Base-by-base conservation (phyloP, 1,140 invertebrate genomes). In the Campoletis sonorensis region DNA sequence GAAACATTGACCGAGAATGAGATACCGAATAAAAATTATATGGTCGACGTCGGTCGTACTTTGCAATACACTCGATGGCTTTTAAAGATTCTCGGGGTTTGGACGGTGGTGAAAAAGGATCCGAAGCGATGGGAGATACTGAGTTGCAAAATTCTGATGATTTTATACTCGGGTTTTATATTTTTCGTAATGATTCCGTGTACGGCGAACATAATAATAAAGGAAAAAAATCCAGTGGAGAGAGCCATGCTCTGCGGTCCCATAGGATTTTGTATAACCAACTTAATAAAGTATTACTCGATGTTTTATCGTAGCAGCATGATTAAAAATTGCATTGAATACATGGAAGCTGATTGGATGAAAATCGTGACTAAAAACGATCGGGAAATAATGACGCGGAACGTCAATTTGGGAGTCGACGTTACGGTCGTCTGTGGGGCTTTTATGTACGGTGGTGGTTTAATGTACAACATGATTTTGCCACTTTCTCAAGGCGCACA, bases 401-500 rank as follows among this genome's bases (percentile, higher is more conserved):
- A 61, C 11, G 27, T 61, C 4, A 54, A 81, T 8, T n/a, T 82
- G 1, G 85, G 85, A 0, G 70, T 82, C 2, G 64, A 33, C 8
- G 18, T 86, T 0, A 81, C 83, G 27, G 77, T 13, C 0, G 68
- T 83, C 15, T 86, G 0, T 81, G 86, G 51, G 82, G 68, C 10
- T 0, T 85, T 86, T 33, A 84, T 86, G 84, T 82, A 84, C n/a
- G 23, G 54, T 13, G 81, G 85, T 7, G 79, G 83, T 0, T 18
- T 84, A 1, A 80, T 54, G 23, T 83, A 54, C n/a, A 54, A 73
- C 72, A 54, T 49, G 18, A 30, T 51, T 0, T 26, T 81, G 58
- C 80, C 80, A 67, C 26, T 81, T 3, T n/a, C 27, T 30, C 30
- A 4, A 15, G 30, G 33, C 13, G 51, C 16, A 1, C n/a, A 18